phyloP scores from a whole-genome alignment of 2,797 vertebrate genomes.

The Graptemys geographica region DNA sequence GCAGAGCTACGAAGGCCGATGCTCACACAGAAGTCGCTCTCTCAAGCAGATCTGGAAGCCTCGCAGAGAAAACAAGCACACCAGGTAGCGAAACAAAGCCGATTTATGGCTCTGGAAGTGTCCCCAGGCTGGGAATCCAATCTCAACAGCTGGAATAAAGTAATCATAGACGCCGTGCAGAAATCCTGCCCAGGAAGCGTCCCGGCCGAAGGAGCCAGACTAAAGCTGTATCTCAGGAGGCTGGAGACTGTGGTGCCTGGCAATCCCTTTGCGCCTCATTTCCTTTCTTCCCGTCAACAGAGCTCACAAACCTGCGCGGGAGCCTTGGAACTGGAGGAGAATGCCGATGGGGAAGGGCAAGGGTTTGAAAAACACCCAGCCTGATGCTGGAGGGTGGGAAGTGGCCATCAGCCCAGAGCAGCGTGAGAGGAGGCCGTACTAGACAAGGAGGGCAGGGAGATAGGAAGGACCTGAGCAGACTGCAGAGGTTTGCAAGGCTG shows the following conservation, averaged over 20 bases:
- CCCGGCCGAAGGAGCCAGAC: conserved; percentile 21
- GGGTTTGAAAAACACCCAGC: background rate
- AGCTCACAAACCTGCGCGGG: conserved; percentile 10
- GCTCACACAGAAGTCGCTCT: background rate
- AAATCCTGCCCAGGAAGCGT: conserved; percentile 54
- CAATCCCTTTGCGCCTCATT: conserved; percentile 56
- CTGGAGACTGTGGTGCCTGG: conserved; percentile 72
- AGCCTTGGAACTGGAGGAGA: background rate
- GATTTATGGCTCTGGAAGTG: conserved; percentile 58
- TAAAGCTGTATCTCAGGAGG: conserved; percentile 42
- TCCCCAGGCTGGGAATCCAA: conserved; percentile 58
- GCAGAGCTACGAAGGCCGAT: fast-evolving
- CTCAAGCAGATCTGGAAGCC: conserved; percentile 42
- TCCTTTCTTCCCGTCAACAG: conserved; percentile 71
- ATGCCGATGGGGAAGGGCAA: background rate
- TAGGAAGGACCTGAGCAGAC: background rate
- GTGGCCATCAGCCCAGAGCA: background rate
- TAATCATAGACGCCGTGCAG: conserved; percentile 45
- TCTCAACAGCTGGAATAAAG: conserved; percentile 71
- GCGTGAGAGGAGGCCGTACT: background rate
- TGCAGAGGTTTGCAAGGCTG: background rate
- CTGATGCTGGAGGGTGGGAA: fast-evolving
- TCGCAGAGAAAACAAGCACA: conserved; percentile 41
- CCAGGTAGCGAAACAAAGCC: conserved; percentile 43
- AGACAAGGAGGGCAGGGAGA: background rate